Base-by-base conservation (phyloP, 2,113 vertebrate genomes). In the Triplophysa dalaica region DNA sequence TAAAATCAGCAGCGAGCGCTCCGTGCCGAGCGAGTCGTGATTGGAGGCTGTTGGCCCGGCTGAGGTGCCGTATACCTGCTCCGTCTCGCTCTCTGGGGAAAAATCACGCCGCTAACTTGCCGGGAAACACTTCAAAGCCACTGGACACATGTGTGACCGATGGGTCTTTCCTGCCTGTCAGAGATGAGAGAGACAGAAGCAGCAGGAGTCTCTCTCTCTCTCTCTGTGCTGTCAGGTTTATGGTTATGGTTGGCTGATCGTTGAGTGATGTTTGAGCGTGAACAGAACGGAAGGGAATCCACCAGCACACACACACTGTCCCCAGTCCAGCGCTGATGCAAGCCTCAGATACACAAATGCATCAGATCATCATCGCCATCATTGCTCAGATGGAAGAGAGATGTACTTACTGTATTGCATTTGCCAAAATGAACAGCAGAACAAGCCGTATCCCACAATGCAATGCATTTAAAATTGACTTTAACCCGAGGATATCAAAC, bases 111-210 rank as follows among this genome's bases (percentile, higher is more conserved):
- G 61, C 82, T 85, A 85, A 87, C 67, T 89, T 84, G 84, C 80
- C 70, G 89, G 86, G 79, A 85, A 78, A 83, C 77, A 88, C 88
- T 90, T 92, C 89, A 93, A 91, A 93, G 90, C 67, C 85, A 81
- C 80, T 77, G 75, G 86, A 90, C 89, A 85, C 81, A 88, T 83
- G 89, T 89, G 91, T 90, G 91, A 89, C 86, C 85, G 89, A 92
- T 90, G 86, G 82, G 78, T 83, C 86, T 89, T 88, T 88, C 77
- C 85, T 70, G 68, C 78, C 84, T 83, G 86, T 77, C 84, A 81
- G 75, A 69, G 75, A 81, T 62, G 78, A 74, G 76, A 78, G 56
- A 70, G 29, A 29, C 3, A 52, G 75, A 52, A 81, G 66, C 16
- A 78, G 64, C 29, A 56, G 65, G 12, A 68, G 63, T 54, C 79